phyloP scores from a whole-genome alignment of 2,888 invertebrate genomes.

The Criorhina ranunculi region DNA sequence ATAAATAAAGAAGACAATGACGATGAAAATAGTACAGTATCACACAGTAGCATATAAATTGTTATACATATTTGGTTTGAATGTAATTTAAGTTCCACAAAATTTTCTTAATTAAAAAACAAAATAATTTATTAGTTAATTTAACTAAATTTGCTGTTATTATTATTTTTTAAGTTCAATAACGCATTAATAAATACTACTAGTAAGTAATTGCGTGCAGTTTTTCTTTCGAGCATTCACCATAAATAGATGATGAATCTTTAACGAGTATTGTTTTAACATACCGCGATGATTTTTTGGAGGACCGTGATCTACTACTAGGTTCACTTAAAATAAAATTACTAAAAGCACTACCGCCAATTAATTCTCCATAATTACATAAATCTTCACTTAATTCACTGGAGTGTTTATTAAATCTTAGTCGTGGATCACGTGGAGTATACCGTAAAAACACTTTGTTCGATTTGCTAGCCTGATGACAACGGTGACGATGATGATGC shows the following conservation, averaged over 20 bases:
- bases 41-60: constrained; percentile 53
- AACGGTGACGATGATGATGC: constrained; percentile 67
- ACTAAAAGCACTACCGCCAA: constrained; percentile 79
- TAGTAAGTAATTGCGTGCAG: constrained; percentile 45
- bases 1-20: constrained; percentile 30
- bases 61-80: constrained; percentile 10
- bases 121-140: constrained; percentile 42
- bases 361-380: constrained; percentile 83
- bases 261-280: constrained; percentile 51
- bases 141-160: constrained; percentile 47
- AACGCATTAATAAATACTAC: constrained; percentile 55
- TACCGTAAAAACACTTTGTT: constrained; percentile 84
- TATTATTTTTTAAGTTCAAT: constrained; percentile 43
- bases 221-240: constrained; percentile 58
- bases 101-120: constrained; percentile 41
- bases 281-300: constrained; percentile 46
- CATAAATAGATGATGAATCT: constrained; percentile 60
- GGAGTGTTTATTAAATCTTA: constrained; percentile 83
- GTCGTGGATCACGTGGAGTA: constrained; percentile 84
- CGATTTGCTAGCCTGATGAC: constrained; percentile 80
- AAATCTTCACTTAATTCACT: constrained; percentile 83
- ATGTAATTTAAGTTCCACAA: constrained; percentile 62
- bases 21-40: constrained; percentile 48
- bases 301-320: constrained; percentile 24
- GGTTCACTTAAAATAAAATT: constrained; percentile 40